A percentile compares a stretch with the other conserved stretches of the same genome.
phyloP scores from a whole-genome alignment of 2,888 invertebrate species.

The Gryllus longicercus region DNA sequence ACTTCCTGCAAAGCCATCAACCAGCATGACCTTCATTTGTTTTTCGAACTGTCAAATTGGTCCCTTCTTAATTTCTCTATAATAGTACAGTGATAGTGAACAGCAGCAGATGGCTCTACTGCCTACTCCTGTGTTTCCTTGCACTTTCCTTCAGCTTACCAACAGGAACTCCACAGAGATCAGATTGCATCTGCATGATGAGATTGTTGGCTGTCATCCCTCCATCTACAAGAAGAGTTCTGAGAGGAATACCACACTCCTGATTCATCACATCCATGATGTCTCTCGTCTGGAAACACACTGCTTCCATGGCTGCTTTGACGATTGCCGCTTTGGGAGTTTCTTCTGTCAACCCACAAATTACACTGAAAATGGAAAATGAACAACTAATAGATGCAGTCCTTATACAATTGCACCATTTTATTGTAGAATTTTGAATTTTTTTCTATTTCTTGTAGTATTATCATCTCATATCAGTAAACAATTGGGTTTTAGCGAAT shows the following conservation, averaged over 20 bases:
- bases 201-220: conserved; percentile 91
- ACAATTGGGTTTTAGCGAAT: no score
- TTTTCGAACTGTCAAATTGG: no score
- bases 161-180: conserved; percentile 86
- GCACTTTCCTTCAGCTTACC: conserved; percentile 46
- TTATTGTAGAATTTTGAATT: background rate
- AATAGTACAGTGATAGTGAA: no score
- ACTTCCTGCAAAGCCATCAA: no score
- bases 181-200: conserved; percentile 92
- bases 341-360: conserved; percentile 89
- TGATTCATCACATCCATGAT: conserved; percentile 89
- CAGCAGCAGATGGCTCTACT: no score
- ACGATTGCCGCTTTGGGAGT: conserved; percentile 84
- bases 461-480: background rate
- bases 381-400: background rate
- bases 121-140: no score
- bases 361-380: conserved; percentile 61
- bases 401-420: background rate
- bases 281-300: conserved; percentile 93
- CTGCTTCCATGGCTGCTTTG: conserved; percentile 87
- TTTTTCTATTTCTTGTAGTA: background rate
- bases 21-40: no score
- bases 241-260: conserved; percentile 76
- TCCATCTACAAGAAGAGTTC: conserved; percentile 83
- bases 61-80: no score